These are phyloP conservation scores for Decapterus maruadsi DNA, from an alignment of 2,797 vertebrate genomes.

Conservation along the genomic window DNA sequence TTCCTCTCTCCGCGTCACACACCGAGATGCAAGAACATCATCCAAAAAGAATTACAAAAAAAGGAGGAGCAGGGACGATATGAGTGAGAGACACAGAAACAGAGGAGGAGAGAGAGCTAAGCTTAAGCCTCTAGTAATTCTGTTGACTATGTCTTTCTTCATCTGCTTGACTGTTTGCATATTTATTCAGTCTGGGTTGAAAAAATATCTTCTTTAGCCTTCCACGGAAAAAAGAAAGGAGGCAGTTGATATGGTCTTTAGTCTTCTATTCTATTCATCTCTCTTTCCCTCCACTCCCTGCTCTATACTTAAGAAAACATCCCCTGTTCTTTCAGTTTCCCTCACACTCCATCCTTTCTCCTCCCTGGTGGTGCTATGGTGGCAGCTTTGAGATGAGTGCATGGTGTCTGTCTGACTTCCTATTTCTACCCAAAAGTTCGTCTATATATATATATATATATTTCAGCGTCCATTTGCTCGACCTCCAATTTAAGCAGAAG, in stretches of 20 bases:
- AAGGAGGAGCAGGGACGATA: background rate
- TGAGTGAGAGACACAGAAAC: conserved; percentile 31
- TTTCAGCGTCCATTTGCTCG: too few relatives aligned
- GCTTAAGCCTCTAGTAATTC: conserved; percentile 60
- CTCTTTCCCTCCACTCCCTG: conserved; percentile 10
- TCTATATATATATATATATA: too few relatives aligned
- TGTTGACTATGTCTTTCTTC: conserved; percentile 67
- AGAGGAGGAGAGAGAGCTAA: conserved; percentile 18
- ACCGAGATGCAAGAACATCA: conserved; percentile 18
- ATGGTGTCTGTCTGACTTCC: too few relatives aligned
- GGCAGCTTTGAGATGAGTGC: background rate
- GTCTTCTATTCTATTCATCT: conserved; percentile 38
- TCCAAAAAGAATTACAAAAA: conserved; percentile 25
- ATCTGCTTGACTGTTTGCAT: conserved; percentile 54
- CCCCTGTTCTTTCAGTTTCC: background rate
- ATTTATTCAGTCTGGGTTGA: conserved; percentile 62
- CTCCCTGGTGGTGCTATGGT: conserved; percentile 19
- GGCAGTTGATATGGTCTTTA: conserved; percentile 43
- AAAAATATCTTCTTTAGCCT: conserved; percentile 57
- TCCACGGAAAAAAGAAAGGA: conserved; percentile 51
- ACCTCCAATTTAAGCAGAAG: too few relatives aligned
- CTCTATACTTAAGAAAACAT: conserved; percentile 29
- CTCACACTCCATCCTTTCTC: background rate
- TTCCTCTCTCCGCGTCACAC: background rate
- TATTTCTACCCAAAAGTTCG: too few relatives aligned